These are phyloP conservation scores for Frankliniella fusca DNA, from an alignment of 2,888 invertebrate genomes.

Conservation along the genomic window DNA sequence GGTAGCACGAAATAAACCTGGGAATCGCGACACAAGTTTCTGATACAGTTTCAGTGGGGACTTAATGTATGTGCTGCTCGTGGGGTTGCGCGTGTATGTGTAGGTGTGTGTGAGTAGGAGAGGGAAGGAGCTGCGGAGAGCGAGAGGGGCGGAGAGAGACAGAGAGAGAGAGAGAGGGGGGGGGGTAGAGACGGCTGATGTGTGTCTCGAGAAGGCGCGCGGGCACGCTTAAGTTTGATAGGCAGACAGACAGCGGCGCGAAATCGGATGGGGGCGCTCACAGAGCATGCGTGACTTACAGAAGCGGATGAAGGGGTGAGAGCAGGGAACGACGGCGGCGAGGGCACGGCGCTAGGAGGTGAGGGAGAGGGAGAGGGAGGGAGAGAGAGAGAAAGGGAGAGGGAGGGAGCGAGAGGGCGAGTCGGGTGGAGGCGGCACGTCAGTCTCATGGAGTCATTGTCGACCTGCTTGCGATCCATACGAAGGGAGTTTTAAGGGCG, in stretches of 20 bases:
- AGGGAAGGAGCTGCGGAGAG: not conserved
- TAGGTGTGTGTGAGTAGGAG: not conserved
- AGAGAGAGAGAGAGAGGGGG: no score
- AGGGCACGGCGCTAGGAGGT: no score
- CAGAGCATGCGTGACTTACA: not conserved
- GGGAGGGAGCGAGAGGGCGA: no score
- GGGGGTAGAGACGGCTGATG: no score
- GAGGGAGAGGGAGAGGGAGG: no score
- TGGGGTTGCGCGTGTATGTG: not conserved
- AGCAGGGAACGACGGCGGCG: no score
- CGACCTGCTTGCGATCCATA: no score
- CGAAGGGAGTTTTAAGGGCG: no score
- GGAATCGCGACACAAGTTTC: conserved; percentile 26
- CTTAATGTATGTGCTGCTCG: not conserved
- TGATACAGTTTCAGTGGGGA: conserved; percentile 19
- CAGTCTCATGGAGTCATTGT: not conserved
- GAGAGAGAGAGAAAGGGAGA: no score
- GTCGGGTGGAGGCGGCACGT: not conserved
- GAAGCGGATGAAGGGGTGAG: no score
- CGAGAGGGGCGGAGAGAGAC: no score
- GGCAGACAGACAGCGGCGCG: not conserved
- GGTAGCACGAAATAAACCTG: conserved; percentile 2
- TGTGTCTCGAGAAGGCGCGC: not conserved
- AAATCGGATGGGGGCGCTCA: not conserved
- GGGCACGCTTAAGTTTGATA: not conserved